phyloP scores from a whole-genome alignment of 2,797 vertebrate genomes.

The Stomatorhinus walkeri region DNA sequence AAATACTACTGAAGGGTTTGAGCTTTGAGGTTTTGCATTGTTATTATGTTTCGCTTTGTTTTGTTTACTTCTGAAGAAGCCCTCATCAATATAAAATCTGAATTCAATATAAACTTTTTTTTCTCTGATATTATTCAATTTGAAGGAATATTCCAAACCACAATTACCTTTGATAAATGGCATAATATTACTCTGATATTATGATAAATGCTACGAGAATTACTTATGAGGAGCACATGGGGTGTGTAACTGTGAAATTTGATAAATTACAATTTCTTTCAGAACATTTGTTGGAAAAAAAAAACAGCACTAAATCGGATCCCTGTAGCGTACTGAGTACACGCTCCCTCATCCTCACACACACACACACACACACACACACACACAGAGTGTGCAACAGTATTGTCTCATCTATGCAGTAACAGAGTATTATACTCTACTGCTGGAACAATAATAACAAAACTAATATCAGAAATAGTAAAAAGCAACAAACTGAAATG shows the following conservation, averaged over 20 bases:
- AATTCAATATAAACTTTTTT: slow-evolving; percentile 31
- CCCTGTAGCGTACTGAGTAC: not conserved
- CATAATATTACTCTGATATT: slow-evolving; percentile 20
- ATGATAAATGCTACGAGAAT: slow-evolving; percentile 49
- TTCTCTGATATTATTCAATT: slow-evolving; percentile 47
- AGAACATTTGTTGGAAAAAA: slow-evolving; percentile 42
- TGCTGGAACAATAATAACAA: not conserved
- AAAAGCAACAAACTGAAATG: not conserved
- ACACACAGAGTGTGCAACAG: not conserved
- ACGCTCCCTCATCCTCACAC: not conserved
- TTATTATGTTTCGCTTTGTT: not conserved
- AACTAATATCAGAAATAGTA: not conserved
- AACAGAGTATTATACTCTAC: not conserved
- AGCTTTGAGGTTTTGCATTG: not conserved
- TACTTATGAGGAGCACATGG: slow-evolving; percentile 47
- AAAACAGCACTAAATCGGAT: not conserved
- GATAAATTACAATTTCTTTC: slow-evolving; percentile 58
- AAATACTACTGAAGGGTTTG: not conserved
- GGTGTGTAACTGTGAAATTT: slow-evolving; percentile 58
- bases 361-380: not conserved
- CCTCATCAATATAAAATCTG: slow-evolving; percentile 37
- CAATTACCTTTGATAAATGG: slow-evolving; percentile 12
- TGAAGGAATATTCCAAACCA: slow-evolving; percentile 7
- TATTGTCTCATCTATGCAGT: not conserved
- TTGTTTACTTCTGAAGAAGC: slow-evolving; percentile 44